phyloP scores from a whole-genome alignment of 1,140 invertebrate species.

The Bombus fervidus region DNA sequence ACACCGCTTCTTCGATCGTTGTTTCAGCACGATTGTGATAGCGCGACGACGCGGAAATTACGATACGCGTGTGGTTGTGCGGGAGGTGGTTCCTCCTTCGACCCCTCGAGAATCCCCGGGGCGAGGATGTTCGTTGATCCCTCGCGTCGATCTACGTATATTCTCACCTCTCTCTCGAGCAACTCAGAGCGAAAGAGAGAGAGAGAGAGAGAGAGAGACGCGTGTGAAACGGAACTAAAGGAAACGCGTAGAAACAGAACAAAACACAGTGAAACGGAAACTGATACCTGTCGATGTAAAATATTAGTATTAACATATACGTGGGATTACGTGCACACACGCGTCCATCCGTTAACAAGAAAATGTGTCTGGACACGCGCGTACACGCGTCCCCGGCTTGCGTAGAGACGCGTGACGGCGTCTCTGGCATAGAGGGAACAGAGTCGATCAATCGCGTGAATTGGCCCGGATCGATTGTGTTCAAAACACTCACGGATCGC shows the following conservation, averaged over 20 bases:
- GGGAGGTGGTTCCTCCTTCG: background rate
- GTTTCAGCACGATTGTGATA: constrained; percentile 58
- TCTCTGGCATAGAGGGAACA: constrained; percentile 53
- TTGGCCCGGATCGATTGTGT: constrained; percentile 73
- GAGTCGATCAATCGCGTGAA: constrained; percentile 70
- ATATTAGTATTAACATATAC: constrained; percentile 70
- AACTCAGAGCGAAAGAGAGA: background rate
- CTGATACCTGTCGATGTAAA: constrained; percentile 75
- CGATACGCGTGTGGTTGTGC: background rate
- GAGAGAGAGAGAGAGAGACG: background rate
- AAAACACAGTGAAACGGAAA: constrained; percentile 29
- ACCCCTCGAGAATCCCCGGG: background rate
- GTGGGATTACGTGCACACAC: constrained; percentile 74
- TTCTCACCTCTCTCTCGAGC: background rate
- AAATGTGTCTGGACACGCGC: constrained; percentile 32
- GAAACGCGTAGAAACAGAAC: background rate
- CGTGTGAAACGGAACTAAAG: background rate
- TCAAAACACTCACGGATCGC: constrained; percentile 74
- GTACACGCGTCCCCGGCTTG: constrained; percentile 25
- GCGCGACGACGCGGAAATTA: constrained; percentile 22
- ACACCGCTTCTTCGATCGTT: constrained; percentile 60
- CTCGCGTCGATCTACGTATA: background rate
- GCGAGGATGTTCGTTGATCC: constrained; percentile 4
- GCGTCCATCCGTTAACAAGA: constrained; percentile 56
- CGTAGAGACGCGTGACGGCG: constrained; percentile 33